phyloP scores from a whole-genome alignment of 1,140 invertebrate genomes.

The Laupala kohalensis region DNA sequence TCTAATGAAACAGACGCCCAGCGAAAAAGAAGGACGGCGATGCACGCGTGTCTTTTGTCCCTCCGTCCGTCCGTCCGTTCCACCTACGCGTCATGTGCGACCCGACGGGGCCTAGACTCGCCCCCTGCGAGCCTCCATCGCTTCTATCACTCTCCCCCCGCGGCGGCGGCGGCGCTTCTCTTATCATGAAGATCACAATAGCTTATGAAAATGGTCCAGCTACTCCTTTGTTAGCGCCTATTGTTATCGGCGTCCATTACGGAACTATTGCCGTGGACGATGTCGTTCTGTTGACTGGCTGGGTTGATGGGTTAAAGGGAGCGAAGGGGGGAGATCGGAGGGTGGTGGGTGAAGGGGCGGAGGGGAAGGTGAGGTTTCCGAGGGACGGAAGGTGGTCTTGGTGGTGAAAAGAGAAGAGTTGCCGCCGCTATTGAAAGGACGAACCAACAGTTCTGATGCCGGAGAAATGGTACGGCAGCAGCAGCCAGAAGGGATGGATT shows the following conservation, averaged over 20 bases:
- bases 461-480: conserved; percentile 9
- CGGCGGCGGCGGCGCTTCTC: background rate
- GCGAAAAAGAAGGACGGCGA: background rate
- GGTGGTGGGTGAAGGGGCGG: background rate
- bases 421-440: conserved; percentile 6
- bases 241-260: conserved; percentile 20
- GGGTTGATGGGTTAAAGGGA: background rate
- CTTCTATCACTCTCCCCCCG: background rate
- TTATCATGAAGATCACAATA: conserved; percentile 17
- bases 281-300: conserved; percentile 18
- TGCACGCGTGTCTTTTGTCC: background rate
- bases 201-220: conserved; percentile 21
- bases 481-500: conserved; percentile 11
- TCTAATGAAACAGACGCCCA: background rate
- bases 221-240: conserved; percentile 19
- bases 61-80: too few species aligned
- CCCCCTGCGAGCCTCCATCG: background rate
- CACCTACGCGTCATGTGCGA: background rate
- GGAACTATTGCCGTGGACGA: conserved; percentile 17
- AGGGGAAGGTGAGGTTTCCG: background rate
- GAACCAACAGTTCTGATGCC: conserved; percentile 5
- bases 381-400: background rate
- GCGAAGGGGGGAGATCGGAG: background rate
- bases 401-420: conserved; percentile 6
- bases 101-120: background rate